phyloP scores from a whole-genome alignment of 1,140 invertebrate genomes.

The Cherax quadricarinatus region DNA sequence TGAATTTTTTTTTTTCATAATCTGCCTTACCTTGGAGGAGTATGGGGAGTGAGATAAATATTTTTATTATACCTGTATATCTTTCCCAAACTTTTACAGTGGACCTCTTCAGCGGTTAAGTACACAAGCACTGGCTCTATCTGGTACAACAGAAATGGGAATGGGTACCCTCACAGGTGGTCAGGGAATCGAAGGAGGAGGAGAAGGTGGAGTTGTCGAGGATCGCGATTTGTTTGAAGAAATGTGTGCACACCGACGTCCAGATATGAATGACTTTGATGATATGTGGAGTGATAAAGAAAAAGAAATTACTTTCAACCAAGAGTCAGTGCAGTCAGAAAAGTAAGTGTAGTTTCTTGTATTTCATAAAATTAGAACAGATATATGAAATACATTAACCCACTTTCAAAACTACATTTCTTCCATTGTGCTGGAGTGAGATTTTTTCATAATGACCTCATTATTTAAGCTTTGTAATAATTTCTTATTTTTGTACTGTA shows the following conservation, averaged over 20 bases:
- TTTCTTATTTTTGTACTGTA: too few species aligned
- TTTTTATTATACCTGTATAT: too few species aligned
- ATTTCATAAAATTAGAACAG: not conserved
- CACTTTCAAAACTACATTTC: not conserved
- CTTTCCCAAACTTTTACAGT: conserved; percentile 12
- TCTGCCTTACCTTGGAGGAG: too few species aligned
- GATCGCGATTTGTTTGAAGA: conserved; percentile 56
- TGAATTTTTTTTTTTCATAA: too few species aligned
- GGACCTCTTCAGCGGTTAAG: conserved; percentile 59
- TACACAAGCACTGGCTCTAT: conserved; percentile 47
- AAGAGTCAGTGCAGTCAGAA: conserved; percentile 31
- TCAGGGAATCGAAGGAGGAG: conserved; percentile 46
- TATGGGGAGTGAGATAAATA: too few species aligned
- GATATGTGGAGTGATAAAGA: conserved; percentile 59
- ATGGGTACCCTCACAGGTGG: not conserved
- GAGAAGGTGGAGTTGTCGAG: conserved; percentile 25
- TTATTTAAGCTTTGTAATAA: too few species aligned
- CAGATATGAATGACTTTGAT: conserved; percentile 35
- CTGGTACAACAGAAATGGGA: conserved; percentile 22
- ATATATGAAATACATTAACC: not conserved
- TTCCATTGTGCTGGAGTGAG: too few species aligned
- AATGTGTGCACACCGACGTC: conserved; percentile 39
- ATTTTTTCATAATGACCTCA: too few species aligned
- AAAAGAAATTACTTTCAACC: conserved; percentile 57
- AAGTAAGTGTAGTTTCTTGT: conserved; percentile 30